phyloP scores from a whole-genome alignment of 2,888 invertebrate genomes.

The Pachliopta kotzebuea region DNA sequence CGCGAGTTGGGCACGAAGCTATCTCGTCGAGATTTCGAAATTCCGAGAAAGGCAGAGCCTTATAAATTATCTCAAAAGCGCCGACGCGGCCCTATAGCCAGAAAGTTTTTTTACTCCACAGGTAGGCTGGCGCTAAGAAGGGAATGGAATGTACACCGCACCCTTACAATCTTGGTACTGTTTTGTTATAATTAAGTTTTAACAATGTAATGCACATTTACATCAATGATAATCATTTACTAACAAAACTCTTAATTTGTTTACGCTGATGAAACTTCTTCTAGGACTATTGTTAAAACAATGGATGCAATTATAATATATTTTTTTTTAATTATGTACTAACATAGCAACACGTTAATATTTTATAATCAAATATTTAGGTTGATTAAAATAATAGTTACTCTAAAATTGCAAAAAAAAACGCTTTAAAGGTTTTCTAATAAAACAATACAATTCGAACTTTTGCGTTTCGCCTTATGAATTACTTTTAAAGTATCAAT shows the following conservation, averaged over 20 bases:
- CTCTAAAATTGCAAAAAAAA: too few species aligned
- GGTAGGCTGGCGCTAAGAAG: slow-evolving; percentile 79
- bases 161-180: slow-evolving; percentile 45
- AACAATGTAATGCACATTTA: neutral
- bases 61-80: slow-evolving; percentile 80
- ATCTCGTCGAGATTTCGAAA: slow-evolving; percentile 77
- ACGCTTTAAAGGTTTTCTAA: too few species aligned
- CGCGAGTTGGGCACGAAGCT: slow-evolving; percentile 56
- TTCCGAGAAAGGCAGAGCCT: slow-evolving; percentile 78
- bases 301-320: too few species aligned
- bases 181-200: neutral
- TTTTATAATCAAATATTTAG: too few species aligned
- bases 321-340: too few species aligned
- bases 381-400: too few species aligned
- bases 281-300: neutral
- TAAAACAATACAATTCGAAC: too few species aligned
- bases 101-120: slow-evolving; percentile 76
- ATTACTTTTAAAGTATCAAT: slow-evolving; percentile 29
- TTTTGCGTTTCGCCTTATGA: neutral
- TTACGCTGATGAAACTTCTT: neutral
- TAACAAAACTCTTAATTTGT: neutral
- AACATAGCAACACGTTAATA: too few species aligned
- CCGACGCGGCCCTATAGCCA: slow-evolving; percentile 75
- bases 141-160: slow-evolving; percentile 69
- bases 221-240: neutral